Evolutionary conservation across 2,888 invertebrate genomes (phyloP).

Genomic region (Quadroppia sp.): DNA sequence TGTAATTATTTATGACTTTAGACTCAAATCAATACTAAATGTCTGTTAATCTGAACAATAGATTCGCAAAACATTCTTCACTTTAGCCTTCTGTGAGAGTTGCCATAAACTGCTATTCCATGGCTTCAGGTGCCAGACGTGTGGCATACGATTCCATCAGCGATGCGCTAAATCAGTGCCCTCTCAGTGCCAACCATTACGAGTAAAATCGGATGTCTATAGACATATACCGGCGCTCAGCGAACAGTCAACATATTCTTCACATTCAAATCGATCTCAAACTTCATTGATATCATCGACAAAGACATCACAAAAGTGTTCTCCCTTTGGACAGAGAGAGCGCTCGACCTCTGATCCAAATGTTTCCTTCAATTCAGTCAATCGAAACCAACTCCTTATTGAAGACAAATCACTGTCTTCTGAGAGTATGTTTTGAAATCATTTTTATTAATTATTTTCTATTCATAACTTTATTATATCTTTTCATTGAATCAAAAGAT

Average conservation of each 20-base stretch:
- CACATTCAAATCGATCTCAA: conserved; percentile 2
- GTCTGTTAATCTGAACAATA: too few relatives aligned
- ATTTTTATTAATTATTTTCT: too few relatives aligned
- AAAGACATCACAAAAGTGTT: conserved; percentile 24
- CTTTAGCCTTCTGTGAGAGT: conserved; percentile 92
- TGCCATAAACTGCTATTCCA: conserved; percentile 88
- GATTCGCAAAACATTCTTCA: conserved; percentile 90
- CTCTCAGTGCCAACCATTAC: conserved; percentile 77
- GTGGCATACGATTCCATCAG: conserved; percentile 96
- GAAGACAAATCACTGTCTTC: neutral
- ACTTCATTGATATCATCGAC: conserved; percentile 1
- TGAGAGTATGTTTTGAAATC: neutral
- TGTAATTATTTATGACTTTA: too few relatives aligned
- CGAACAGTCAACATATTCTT: conserved; percentile 31
- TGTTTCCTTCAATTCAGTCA: conserved; percentile 81
- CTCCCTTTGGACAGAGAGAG: conserved; percentile 64
- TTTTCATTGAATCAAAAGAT: too few relatives aligned
- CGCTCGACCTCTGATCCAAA: conserved; percentile 97
- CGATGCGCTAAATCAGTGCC: conserved; percentile 86
- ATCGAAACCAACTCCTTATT: conserved; percentile 46
- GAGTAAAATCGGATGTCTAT: conserved; percentile 49
- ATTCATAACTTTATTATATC: too few relatives aligned
- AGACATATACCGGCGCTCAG: conserved; percentile 47
- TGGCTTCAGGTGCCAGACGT: conserved; percentile 95
- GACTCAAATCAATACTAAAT: too few relatives aligned